These are phyloP conservation scores for Glyphotaelius pellucidus DNA, from an alignment of 2,888 invertebrate genomes.

Conservation along the genomic window DNA sequence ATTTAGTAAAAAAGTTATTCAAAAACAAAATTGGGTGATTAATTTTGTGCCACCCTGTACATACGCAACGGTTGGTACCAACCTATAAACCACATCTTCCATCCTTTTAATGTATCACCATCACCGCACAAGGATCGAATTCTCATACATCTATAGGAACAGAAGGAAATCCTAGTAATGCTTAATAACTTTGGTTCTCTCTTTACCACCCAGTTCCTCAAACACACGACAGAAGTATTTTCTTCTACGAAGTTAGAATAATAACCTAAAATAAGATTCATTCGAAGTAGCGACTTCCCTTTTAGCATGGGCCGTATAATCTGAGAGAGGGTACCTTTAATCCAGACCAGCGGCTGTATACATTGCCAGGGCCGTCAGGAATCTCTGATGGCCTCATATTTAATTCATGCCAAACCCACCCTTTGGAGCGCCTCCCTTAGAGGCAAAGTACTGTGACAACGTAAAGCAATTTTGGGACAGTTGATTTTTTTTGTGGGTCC, in stretches of 20 bases:
- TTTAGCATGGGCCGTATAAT: slow-evolving; percentile 2
- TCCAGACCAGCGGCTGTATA: slow-evolving; percentile 13
- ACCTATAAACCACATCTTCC: no score
- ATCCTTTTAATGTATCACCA: no score
- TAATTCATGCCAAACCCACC: slow-evolving; percentile 25
- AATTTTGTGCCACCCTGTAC: no score
- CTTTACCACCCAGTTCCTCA: background rate
- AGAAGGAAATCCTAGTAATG: no score
- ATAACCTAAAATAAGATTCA: background rate
- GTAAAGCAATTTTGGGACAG: slow-evolving; percentile 12
- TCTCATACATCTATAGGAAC: no score
- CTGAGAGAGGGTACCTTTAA: slow-evolving; percentile 9
- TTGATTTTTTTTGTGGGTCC: background rate
- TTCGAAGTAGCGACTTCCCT: background rate
- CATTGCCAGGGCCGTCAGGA: background rate
- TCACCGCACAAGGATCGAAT: no score
- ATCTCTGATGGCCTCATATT: slow-evolving; percentile 30
- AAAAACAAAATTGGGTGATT: no score
- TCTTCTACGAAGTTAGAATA: background rate
- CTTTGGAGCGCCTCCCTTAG: slow-evolving; percentile 9
- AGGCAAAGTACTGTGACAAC: slow-evolving; percentile 23
- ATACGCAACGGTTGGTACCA: no score
- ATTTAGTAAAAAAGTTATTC: no score
- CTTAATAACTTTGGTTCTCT: background rate
- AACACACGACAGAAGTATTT: background rate